Percentiles rank a stretch among this genome's conserved stretches.
Conservation (phyloP, 64 coral and sea anemone species). For the Acropora yongei region DNA sequence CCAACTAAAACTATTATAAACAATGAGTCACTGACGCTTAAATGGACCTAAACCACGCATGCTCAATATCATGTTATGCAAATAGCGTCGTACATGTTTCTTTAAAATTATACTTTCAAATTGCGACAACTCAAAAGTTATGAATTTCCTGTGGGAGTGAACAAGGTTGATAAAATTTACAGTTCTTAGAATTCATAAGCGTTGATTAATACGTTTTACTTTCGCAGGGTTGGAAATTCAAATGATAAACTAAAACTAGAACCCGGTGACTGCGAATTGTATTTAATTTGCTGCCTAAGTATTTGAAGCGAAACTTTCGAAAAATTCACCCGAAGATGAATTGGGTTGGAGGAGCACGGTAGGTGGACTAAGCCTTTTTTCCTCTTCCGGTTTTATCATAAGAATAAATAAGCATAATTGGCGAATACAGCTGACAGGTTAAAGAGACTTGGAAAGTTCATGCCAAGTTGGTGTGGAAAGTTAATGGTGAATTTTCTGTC, state of each 20-base stretch:
- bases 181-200: not conserved
- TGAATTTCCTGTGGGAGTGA: not conserved
- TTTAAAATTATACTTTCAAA: not conserved
- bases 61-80: constrained; percentile 3
- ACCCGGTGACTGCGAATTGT: no score
- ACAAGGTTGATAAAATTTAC: no score
- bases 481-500: no score
- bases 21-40: constrained; percentile 35
- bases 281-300: not conserved
- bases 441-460: no score
- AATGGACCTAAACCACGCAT: constrained; percentile 1
- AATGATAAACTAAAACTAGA: no score
- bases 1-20: constrained; percentile 12
- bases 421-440: no score
- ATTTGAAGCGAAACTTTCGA: not conserved
- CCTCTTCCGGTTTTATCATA: not conserved
- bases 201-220: not conserved
- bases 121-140: not conserved
- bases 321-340: not conserved
- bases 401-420: no score
- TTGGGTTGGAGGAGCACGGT: constrained; percentile 46
- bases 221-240: no score
- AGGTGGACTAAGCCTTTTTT: not conserved
- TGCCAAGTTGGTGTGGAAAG: no score
- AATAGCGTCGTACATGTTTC: not conserved